Conservation (phyloP, 2,797 vertebrate genomes). For the Fundulus diaphanus region DNA sequence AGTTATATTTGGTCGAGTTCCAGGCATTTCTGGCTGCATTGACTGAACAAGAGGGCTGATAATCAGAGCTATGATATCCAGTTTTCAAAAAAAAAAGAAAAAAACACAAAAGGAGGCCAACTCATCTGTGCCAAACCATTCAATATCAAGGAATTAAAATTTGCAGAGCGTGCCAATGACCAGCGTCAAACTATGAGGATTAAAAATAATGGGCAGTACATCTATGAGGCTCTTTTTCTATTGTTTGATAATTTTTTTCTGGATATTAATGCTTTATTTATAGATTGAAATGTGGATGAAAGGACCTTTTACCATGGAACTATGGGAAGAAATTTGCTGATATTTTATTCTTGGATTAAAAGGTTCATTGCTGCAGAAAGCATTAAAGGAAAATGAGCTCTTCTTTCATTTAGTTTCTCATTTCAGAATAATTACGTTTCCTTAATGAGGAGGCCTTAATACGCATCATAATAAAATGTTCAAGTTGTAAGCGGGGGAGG, state of each 20-base stretch:
- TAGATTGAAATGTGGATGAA: conserved; percentile 32
- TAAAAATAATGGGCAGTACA: conserved; percentile 4
- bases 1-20: conserved; percentile 8
- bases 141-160: conserved; percentile 6
- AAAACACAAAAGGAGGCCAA: conserved; percentile 15
- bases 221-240: neutral
- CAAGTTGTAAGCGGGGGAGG: conserved; percentile 24
- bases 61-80: conserved; percentile 17
- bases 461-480: conserved; percentile 9
- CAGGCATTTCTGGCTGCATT: conserved; percentile 20
- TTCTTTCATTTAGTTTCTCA: conserved; percentile 7
- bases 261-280: conserved; percentile 25
- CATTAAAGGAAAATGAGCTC: conserved; percentile 44
- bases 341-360: conserved; percentile 39
- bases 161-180: neutral
- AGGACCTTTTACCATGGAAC: conserved; percentile 30
- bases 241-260: conserved; percentile 29
- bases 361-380: conserved; percentile 38
- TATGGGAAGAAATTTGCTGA: conserved; percentile 29
- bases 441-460: neutral
- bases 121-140: conserved; percentile 16
- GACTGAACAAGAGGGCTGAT: conserved; percentile 14
- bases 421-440: conserved; percentile 30
- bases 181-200: neutral
- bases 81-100: conserved; percentile 31